Percentiles rank a stretch among this genome's conserved stretches.
Conservation (phyloP, 2,797 vertebrate species). For the Arctocebus calabarensis region DNA sequence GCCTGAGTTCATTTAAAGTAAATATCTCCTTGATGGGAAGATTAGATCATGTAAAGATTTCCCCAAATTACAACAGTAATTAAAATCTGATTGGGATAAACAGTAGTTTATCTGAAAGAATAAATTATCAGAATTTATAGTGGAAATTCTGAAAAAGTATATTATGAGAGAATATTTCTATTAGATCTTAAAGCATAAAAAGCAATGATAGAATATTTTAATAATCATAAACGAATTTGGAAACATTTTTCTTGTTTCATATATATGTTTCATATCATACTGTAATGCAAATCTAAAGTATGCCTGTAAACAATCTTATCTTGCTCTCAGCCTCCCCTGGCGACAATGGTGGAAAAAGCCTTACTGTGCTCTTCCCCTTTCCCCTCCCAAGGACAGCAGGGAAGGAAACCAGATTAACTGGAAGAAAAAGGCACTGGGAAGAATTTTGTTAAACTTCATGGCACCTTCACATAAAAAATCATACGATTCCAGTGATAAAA, state of each 20-base stretch:
- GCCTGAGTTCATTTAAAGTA: conserved; percentile 45
- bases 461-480: conserved; percentile 16
- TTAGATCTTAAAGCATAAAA: conserved; percentile 40
- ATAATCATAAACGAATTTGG: not conserved
- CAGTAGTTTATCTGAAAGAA: conserved; percentile 13
- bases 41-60: conserved; percentile 11
- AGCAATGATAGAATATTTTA: not conserved
- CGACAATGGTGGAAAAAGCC: not conserved
- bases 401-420: not conserved
- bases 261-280: not conserved
- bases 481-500: conserved; percentile 10
- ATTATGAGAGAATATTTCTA: not conserved
- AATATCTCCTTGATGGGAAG: conserved; percentile 44
- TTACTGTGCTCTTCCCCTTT: not conserved
- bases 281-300: not conserved
- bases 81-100: conserved; percentile 39
- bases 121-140: not conserved
- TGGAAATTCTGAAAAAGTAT: conserved; percentile 4
- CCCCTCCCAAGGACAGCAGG: not conserved
- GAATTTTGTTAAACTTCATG: conserved; percentile 32
- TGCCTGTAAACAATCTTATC: not conserved
- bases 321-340: not conserved
- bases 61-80: conserved; percentile 33
- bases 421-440: not conserved
- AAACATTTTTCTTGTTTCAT: conserved; percentile 11